Evolutionary conservation across 2,888 invertebrate genomes (phyloP), one percentile per base, ranked within the genome.

Genomic region (Dryococelus australis): DNA sequence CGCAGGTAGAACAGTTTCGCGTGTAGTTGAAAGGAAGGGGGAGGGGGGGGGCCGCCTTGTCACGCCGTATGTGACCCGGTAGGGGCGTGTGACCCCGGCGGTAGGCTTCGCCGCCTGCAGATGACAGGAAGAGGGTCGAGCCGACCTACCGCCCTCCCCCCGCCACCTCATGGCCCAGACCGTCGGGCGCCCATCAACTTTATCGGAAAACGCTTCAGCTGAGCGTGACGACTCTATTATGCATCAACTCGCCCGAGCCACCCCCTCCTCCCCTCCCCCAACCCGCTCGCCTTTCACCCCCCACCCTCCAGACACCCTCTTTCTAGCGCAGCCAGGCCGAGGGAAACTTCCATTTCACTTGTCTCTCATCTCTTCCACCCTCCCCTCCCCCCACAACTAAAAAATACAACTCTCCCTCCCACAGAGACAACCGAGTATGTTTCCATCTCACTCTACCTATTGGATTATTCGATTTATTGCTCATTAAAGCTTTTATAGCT

Each of bases 141-240:
- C 65, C 10, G 16, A 8, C 65, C 65, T 16, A 12, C 65, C 24
- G 65, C 16, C 65, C 20, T 16, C 20, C 20, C 16, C 8, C 65
- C 65, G 10, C 24, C n/a, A n/a, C n/a, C n/a, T n/a, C n/a, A n/a
- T n/a, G n/a, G 65, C 24, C n/a, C 24, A 10, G 16, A 8, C 65
- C 24, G 65, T 3, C n/a, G 65, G 65, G 65, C 65, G 65, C 65
- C 65, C 65, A 65, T 65, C 65, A 65, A 65, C 65, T 65, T 65
- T 65, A 65, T 65, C 65, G 65, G 65, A 65, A 65, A 65, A 65
- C 65, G 65, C 65, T 65, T 65, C 65, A 65, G 65, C 65, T 65
- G 65, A 65, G 65, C 65, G 65, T 65, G 65, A 65, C 65, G 65
- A 65, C 65, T 65, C 65, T 65, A 65, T 65, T 65, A 65, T 65